A percentile compares a stretch with the other conserved stretches of the same genome.
Evolutionary conservation across 2,113 vertebrate genomes (phyloP).

Genomic region (Crocuta crocuta): DNA sequence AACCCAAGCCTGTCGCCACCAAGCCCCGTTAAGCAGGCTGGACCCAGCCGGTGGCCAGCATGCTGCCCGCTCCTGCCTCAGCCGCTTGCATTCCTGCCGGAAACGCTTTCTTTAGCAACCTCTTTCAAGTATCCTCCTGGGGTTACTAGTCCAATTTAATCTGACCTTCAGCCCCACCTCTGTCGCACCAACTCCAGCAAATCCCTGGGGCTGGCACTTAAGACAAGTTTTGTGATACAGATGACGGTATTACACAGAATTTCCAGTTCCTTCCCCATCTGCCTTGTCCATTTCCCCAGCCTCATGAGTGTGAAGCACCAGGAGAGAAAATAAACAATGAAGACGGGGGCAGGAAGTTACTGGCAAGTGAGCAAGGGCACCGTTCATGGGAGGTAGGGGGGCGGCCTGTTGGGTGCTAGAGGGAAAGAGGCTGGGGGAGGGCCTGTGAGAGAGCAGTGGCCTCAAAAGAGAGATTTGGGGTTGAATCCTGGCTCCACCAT

Average conservation of each 20-base stretch:
- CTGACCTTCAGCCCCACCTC: constrained; percentile 82
- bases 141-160: constrained; percentile 82
- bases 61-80: neutral
- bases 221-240: constrained; percentile 79
- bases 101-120: constrained; percentile 74
- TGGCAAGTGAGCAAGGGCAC: neutral
- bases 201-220: constrained; percentile 77
- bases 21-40: constrained; percentile 15
- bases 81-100: neutral
- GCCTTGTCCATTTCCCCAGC: constrained; percentile 52
- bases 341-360: neutral
- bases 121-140: constrained; percentile 74
- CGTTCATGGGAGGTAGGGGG: neutral
- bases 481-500: neutral
- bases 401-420: neutral
- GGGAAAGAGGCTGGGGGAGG: neutral
- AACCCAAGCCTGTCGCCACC: constrained; percentile 56
- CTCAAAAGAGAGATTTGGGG: neutral
- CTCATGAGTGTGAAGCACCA: neutral
- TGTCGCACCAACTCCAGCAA: constrained; percentile 67
- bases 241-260: constrained; percentile 70
- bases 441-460: neutral
- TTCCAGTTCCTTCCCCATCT: constrained; percentile 67
- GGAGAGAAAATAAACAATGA: constrained; percentile 41
- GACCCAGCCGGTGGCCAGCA: neutral